phyloP scores from a whole-genome alignment of 1,140 invertebrate species.

The Matsumurasca onukii region DNA sequence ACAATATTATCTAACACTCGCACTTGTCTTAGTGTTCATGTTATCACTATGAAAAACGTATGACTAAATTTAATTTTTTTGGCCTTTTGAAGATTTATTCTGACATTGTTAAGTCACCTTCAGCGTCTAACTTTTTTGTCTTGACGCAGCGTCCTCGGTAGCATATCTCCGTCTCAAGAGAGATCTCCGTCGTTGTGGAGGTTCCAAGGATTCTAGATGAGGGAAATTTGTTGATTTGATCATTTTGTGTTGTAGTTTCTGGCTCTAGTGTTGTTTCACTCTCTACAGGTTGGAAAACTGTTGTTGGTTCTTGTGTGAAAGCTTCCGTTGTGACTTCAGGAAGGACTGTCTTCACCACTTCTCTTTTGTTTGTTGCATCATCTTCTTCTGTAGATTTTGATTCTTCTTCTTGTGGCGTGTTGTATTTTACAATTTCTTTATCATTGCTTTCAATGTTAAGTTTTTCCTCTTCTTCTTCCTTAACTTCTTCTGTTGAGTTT shows the following conservation, averaged over 20 bases:
- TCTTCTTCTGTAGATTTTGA: not conserved
- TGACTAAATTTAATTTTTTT: not conserved
- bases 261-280: conserved; percentile 24
- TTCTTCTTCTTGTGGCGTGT: not conserved
- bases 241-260: conserved; percentile 38
- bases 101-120: conserved; percentile 28
- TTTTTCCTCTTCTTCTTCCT: conserved; percentile 4
- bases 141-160: conserved; percentile 80
- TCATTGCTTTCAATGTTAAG: not conserved
- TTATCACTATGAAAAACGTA: not conserved
- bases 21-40: conserved; percentile 12
- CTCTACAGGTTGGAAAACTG: conserved; percentile 7
- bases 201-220: conserved; percentile 59
- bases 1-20: conserved; percentile 5
- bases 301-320: conserved; percentile 15
- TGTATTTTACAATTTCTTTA: not conserved
- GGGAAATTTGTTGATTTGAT: conserved; percentile 49
- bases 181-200: conserved; percentile 75
- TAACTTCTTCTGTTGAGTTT: not conserved
- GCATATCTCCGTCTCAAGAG: conserved; percentile 83
- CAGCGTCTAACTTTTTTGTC: conserved; percentile 51
- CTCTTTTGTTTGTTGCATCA: conserved; percentile 8
- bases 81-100: conserved; percentile 25
- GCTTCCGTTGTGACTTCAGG: conserved; percentile 24
- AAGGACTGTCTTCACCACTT: conserved; percentile 6